phyloP scores from a whole-genome alignment of 1,140 invertebrate genomes.

The fruit fly (Drosophila melanogaster) region Release_6_plus_ISO1_MT NT_033779.5:8902001-8902500 shows the following conservation, averaged over 20 bases:
- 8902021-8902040: slow-evolving; percentile 43
- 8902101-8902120: slow-evolving; percentile 49
- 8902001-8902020: slow-evolving; percentile 56
- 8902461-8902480: not conserved
- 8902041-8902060: slow-evolving; percentile 57
- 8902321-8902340: slow-evolving; percentile 23
- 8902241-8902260: slow-evolving; percentile 69
- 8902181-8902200: slow-evolving; percentile 28
- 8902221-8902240: slow-evolving; percentile 50
- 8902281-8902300: slow-evolving; percentile 14
- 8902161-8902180: slow-evolving; percentile 80
- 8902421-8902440: not conserved
- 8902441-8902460: not conserved
- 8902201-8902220: slow-evolving; percentile 62
- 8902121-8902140: slow-evolving; percentile 39
- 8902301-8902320: slow-evolving; percentile 4
- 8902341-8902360: slow-evolving; percentile 29
- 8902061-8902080: slow-evolving; percentile 67
- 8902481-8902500: not conserved
- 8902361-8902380: slow-evolving; percentile 19
- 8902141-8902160: slow-evolving; percentile 78
- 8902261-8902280: slow-evolving; percentile 35
- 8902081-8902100: slow-evolving; percentile 25
- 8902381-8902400: not conserved
- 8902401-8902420: slow-evolving; percentile 4